A percentile compares a stretch with the other conserved stretches of the same genome.
phyloP scores from a whole-genome alignment of 2,888 invertebrate species.

The Pharmacophagus antenor region DNA sequence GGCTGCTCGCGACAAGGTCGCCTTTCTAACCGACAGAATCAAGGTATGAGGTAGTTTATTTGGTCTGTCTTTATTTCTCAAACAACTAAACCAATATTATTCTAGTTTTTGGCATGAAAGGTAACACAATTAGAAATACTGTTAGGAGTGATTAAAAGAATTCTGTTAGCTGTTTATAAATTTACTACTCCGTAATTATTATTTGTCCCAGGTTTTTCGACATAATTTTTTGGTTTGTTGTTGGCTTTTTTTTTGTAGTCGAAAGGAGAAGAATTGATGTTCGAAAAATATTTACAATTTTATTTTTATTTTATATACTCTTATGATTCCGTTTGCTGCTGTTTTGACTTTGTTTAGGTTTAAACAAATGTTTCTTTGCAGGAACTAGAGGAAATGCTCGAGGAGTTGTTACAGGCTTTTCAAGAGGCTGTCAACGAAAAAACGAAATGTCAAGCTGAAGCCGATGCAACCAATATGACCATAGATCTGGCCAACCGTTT shows the following conservation, averaged over 20 bases:
- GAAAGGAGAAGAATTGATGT: too few relatives aligned
- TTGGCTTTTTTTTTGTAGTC: too few relatives aligned
- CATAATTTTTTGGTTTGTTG: too few relatives aligned
- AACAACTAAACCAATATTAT: neutral
- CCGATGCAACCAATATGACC: slow-evolving; percentile 92
- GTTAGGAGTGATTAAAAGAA: too few relatives aligned
- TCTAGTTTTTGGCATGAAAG: neutral
- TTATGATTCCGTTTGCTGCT: too few relatives aligned
- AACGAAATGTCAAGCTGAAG: slow-evolving; percentile 94
- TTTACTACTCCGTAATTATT: too few relatives aligned
- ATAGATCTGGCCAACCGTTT: slow-evolving; percentile 95
- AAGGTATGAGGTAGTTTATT: slow-evolving; percentile 68
- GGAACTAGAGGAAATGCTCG: slow-evolving; percentile 89
- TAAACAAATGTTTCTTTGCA: slow-evolving; percentile 42
- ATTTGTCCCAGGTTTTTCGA: too few relatives aligned
- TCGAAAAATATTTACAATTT: too few relatives aligned
- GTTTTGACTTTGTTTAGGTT: neutral
- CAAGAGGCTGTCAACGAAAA: slow-evolving; percentile 93
- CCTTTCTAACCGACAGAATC: slow-evolving; percentile 87
- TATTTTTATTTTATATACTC: too few relatives aligned
- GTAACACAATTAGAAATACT: too few relatives aligned
- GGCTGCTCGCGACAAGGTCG: slow-evolving; percentile 89
- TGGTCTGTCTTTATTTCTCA: neutral
- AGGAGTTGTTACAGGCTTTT: slow-evolving; percentile 88
- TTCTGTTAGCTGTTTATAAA: too few relatives aligned